Conservation (phyloP, 2,797 vertebrate genomes). For the Podarcis lilfordi region DNA sequence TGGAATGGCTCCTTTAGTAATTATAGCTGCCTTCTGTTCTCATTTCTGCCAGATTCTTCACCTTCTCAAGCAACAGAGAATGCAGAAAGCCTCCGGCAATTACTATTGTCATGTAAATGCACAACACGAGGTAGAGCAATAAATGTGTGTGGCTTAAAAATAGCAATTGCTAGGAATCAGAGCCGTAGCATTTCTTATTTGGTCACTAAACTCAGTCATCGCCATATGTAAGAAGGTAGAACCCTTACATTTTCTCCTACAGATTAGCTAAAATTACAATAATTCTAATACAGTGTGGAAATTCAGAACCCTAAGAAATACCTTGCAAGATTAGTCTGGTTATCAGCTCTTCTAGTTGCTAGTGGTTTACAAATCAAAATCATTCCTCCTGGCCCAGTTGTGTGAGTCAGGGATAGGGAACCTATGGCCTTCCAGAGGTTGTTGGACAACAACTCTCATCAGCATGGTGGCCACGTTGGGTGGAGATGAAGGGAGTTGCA, state of each 20-base stretch:
- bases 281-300: background rate
- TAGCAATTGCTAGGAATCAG: background rate
- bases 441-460: background rate
- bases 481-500: background rate
- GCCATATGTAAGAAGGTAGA: background rate
- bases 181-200: constrained; percentile 6
- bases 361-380: background rate
- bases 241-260: background rate
- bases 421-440: background rate
- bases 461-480: too few relatives aligned
- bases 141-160: background rate
- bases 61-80: background rate
- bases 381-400: background rate
- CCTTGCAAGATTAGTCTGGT: too few relatives aligned
- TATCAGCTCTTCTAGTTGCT: background rate
- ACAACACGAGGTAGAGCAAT: background rate
- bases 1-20: background rate
- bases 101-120: background rate
- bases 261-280: background rate
- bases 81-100: constrained; percentile 1
- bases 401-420: background rate
- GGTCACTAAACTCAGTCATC: background rate
- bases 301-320: background rate
- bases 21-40: background rate
- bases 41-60: constrained; percentile 5